phyloP scores from a whole-genome alignment of 1,140 invertebrate genomes.

The Solen grandis region DNA sequence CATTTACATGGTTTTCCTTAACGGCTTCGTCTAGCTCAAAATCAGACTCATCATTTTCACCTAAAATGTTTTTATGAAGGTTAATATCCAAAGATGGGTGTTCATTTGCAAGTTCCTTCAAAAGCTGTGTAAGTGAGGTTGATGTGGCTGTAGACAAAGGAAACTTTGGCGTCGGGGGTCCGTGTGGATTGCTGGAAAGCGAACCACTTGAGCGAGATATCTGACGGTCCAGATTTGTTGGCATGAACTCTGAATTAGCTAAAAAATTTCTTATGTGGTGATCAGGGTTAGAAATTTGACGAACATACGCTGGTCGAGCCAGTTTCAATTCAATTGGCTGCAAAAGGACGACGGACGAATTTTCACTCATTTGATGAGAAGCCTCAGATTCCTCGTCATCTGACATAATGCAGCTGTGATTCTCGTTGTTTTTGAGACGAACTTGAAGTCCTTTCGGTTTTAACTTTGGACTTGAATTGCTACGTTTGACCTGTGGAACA shows the following conservation, averaged over 20 bases:
- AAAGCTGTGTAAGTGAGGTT: conserved; percentile 71
- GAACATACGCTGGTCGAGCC: conserved; percentile 64
- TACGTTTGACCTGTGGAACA: conserved; percentile 57
- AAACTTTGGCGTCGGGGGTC: conserved; percentile 75
- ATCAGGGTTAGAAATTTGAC: conserved; percentile 67
- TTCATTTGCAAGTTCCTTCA: conserved; percentile 70
- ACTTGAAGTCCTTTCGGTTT: conserved; percentile 36
- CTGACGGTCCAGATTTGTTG: conserved; percentile 61
- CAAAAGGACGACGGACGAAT: conserved; percentile 74
- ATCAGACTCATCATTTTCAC: conserved; percentile 21
- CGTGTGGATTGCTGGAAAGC: conserved; percentile 68
- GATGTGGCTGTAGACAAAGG: conserved; percentile 65
- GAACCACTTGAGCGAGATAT: conserved; percentile 73
- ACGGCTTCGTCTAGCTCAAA: conserved; percentile 21
- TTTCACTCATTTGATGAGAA: conserved; percentile 72
- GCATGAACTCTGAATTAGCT: conserved; percentile 52
- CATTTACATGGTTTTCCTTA: background rate
- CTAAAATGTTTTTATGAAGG: conserved; percentile 10
- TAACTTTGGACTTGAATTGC: conserved; percentile 63
- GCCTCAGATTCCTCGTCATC: conserved; percentile 75
- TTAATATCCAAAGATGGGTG: conserved; percentile 54
- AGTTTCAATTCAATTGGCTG: conserved; percentile 75
- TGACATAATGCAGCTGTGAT: conserved; percentile 39
- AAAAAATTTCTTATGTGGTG: conserved; percentile 59
- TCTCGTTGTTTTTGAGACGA: conserved; percentile 15